These are phyloP conservation scores for Thamnophis elegans DNA, from an alignment of 2,797 vertebrate species.

Conservation along the genomic window DNA sequence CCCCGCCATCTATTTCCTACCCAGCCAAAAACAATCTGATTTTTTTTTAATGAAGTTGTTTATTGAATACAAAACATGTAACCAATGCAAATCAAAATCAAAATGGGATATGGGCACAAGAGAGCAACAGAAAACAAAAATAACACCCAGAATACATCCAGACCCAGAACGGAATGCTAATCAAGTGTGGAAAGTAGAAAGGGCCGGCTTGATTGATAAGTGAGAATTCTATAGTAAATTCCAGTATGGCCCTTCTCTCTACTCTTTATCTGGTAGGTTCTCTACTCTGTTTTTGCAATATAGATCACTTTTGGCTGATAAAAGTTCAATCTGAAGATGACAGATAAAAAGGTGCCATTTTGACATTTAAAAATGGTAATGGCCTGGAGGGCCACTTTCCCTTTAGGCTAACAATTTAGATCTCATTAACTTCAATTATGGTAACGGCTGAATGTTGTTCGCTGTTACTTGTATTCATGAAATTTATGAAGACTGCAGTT, in stretches of 20 bases:
- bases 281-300: constrained; percentile 1
- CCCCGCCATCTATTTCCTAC: background rate
- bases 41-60: background rate
- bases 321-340: constrained; percentile 44
- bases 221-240: constrained; percentile 12
- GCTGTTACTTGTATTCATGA: constrained; percentile 16
- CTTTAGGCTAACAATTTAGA: constrained; percentile 33
- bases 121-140: background rate
- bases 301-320: background rate
- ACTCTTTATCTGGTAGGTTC: background rate
- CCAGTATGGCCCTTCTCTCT: constrained; percentile 1
- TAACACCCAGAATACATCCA: background rate
- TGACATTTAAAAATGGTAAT: constrained; percentile 28
- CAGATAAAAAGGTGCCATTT: background rate
- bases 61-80: background rate
- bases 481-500: constrained; percentile 8
- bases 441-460: constrained; percentile 21
- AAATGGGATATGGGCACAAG: background rate
- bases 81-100: background rate
- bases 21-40: background rate
- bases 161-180: background rate
- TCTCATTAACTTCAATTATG: constrained; percentile 26
- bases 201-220: background rate
- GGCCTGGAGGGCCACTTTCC: constrained; percentile 23
- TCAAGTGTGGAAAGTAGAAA: background rate